These are phyloP conservation scores for Mamestra brassicae DNA, from an alignment of 2,888 invertebrate species.

Conservation along the genomic window DNA sequence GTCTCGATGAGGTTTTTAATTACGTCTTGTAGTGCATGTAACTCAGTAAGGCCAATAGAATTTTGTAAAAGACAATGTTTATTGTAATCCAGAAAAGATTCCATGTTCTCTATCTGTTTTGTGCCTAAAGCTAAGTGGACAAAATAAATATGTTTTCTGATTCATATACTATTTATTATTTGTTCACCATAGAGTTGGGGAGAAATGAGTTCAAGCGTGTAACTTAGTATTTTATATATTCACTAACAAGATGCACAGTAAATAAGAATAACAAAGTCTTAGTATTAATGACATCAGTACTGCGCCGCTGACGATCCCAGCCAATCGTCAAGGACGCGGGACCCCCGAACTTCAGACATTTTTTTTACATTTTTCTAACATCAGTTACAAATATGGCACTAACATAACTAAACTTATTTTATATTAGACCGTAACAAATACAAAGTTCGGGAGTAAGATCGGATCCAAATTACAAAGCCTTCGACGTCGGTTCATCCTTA, in stretches of 20 bases:
- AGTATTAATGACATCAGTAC: slow-evolving; percentile 62
- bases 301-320: slow-evolving; percentile 66
- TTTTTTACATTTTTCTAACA: slow-evolving; percentile 61
- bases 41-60: slow-evolving; percentile 2
- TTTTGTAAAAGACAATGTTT: slow-evolving; percentile 64
- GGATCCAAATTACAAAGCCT: slow-evolving; percentile 71
- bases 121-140: slow-evolving; percentile 44
- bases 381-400: slow-evolving; percentile 76
- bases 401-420: slow-evolving; percentile 64
- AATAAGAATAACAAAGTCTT: slow-evolving; percentile 67
- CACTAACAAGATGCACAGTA: slow-evolving; percentile 70
- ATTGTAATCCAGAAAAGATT: slow-evolving; percentile 31
- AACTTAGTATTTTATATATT: slow-evolving; percentile 70
- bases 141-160: slow-evolving; percentile 71
- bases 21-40: neutral
- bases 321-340: slow-evolving; percentile 65
- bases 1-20: neutral
- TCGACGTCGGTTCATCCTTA: slow-evolving; percentile 62
- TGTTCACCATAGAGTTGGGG: slow-evolving; percentile 73
- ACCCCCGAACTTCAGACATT: slow-evolving; percentile 68
- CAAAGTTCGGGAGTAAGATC: slow-evolving; percentile 67
- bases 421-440: slow-evolving; percentile 54
- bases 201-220: slow-evolving; percentile 58
- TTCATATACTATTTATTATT: slow-evolving; percentile 68
- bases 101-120: slow-evolving; percentile 18